These are phyloP conservation scores for Nibea coibor DNA, from an alignment of 2,113 vertebrate species.

Conservation along the genomic window DNA sequence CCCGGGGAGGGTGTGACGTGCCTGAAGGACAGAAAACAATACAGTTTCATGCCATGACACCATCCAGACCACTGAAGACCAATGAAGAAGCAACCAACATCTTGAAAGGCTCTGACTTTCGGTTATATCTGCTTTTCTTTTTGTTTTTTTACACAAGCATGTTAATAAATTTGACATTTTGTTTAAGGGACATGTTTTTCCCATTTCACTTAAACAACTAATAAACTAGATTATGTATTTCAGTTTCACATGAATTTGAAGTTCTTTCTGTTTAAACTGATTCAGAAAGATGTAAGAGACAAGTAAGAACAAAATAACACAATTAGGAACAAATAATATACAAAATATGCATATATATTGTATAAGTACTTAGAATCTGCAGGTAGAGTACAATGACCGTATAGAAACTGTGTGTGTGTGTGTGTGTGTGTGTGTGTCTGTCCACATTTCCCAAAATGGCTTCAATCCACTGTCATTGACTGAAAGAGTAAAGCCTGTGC, in stretches of 20 bases:
- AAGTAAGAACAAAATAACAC: background rate
- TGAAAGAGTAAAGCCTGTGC: accelerated
- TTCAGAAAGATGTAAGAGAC: background rate
- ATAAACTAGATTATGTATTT: conserved; percentile 16
- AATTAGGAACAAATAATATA: background rate
- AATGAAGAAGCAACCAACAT: conserved; percentile 11
- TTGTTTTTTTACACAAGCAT: conserved; percentile 1
- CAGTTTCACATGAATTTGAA: background rate
- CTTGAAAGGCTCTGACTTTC: background rate
- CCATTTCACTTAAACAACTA: background rate
- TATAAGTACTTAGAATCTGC: too few species aligned
- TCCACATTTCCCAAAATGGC: background rate
- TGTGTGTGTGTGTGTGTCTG: background rate
- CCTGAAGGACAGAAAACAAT: conserved; percentile 1
- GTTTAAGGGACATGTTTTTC: background rate
- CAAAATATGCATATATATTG: background rate
- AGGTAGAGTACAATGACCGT: too few species aligned
- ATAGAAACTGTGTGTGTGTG: too few species aligned
- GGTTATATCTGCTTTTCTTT: background rate
- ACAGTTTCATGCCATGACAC: background rate
- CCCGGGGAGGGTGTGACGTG: conserved; percentile 84
- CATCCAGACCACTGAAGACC: conserved; percentile 1
- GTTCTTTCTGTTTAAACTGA: background rate
- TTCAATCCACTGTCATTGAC: background rate
- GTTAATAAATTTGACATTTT: conserved; percentile 14